Conservation (phyloP, 2,113 vertebrate species). For the Aldabrachelys gigantea region DNA sequence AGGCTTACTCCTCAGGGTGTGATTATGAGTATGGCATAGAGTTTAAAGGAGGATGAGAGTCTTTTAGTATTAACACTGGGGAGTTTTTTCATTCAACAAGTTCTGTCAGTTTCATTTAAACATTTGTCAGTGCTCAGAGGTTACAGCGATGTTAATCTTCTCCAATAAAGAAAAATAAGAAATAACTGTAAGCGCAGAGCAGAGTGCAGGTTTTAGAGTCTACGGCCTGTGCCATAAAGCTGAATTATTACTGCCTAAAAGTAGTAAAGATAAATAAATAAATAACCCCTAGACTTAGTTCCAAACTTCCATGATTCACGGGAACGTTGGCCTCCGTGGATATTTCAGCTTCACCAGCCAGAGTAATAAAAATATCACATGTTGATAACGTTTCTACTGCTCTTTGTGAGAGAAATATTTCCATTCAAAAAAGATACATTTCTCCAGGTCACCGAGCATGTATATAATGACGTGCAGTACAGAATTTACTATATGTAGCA, state of each 20-base stretch:
- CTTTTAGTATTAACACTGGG: neutral
- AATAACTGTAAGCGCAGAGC: neutral
- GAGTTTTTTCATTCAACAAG: neutral
- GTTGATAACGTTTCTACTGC: neutral
- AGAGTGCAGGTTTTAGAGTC: neutral
- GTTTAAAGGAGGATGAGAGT: neutral
- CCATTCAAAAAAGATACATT: neutral
- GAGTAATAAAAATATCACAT: neutral
- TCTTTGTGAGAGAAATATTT: neutral
- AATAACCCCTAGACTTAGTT: neutral
- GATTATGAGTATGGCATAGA: neutral
- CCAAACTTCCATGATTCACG: neutral
- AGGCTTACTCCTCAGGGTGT: neutral
- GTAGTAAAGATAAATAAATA: neutral
- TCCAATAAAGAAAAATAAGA: neutral
- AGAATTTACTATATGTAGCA: neutral
- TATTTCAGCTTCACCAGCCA: conserved; percentile 1
- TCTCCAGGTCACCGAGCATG: neutral
- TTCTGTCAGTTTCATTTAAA: neutral
- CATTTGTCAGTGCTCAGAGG: neutral
- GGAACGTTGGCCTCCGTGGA: neutral
- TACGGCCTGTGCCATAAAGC: neutral
- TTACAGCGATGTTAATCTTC: neutral
- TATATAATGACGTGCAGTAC: neutral
- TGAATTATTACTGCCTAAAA: neutral